Evolutionary conservation across 2,113 vertebrate species (phyloP), one percentile per base, ranked within the genome.

Genomic region (Odontesthes bonariensis): DNA sequence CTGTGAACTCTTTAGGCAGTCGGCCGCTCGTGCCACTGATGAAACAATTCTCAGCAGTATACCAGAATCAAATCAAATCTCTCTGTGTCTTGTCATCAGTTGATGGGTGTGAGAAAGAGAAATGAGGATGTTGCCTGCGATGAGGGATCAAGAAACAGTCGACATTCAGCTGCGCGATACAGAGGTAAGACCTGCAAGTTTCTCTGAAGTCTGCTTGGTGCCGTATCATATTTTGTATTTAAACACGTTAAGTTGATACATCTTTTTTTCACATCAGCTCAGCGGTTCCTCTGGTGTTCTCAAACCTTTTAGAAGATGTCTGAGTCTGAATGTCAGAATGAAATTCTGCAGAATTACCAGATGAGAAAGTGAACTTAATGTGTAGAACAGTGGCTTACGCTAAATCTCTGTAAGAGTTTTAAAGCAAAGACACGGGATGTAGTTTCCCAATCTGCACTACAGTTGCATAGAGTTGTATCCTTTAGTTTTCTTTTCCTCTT

Each of bases 61-160:
- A 55, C 81, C 12, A 68, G 79, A 89, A 84, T 86, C 80, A 87
- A 73, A 75, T 87, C 73, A 79, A 82, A 89, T 86, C 78, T 86
- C 58, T 54, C 63, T 69, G 60, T 68, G 69, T 69, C 77, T 66
- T 87, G 84, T 67, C 86, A 69, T 87, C 75, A 64, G 69, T 77
- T 1, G 66, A 88, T 79, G 89, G 79, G 89, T 77, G 80, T 86
- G 75, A 85, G 75, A 72, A 65, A 83, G 58, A 86, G 73, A 86
- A 83, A 86, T 77, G 81, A 86, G 87, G 83, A 90, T 64, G 68
- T 54, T 22, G 56, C 31, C 22, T 61, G 20, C 54, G 54, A 17
- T 27, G 3, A 54, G 66, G 84, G 78, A 73, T 57, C 35, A 56
- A 70, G 56, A 75, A 20, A 19, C 33, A 22, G 52, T 60, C 55